A percentile compares a stretch with the other conserved stretches of the same genome.
Evolutionary conservation across 92 coral and sea anemone genomes (phyloP).

Genomic region (Paramuricea clavata): DNA sequence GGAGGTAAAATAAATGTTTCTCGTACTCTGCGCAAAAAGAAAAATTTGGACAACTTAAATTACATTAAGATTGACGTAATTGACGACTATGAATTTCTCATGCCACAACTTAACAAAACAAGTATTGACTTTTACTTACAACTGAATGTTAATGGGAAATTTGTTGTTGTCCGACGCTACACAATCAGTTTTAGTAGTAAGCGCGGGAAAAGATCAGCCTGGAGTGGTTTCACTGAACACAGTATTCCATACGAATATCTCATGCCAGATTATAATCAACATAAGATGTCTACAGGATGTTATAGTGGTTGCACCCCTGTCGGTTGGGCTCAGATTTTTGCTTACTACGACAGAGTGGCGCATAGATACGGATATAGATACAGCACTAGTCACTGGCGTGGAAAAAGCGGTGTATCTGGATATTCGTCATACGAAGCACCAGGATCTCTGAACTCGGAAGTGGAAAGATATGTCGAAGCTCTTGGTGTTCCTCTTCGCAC

Average conservation of each 20-base stretch:
- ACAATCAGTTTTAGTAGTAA: slow-evolving; percentile 70
- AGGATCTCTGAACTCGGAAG: background rate
- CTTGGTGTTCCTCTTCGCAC: slow-evolving; percentile 63
- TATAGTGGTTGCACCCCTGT: slow-evolving; percentile 88
- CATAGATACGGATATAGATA: slow-evolving; percentile 53
- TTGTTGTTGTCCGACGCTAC: slow-evolving; percentile 77
- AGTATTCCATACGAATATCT: slow-evolving; percentile 69
- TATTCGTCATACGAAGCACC: slow-evolving; percentile 22
- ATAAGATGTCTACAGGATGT: slow-evolving; percentile 63
- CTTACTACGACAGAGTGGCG: slow-evolving; percentile 83
- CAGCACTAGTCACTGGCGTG: slow-evolving; percentile 20
- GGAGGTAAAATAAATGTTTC: slow-evolving; percentile 62
- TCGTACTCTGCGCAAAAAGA: slow-evolving; percentile 59
- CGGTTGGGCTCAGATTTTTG: slow-evolving; percentile 92
- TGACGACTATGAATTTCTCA: slow-evolving; percentile 74
- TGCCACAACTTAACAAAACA: slow-evolving; percentile 79
- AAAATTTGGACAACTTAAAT: slow-evolving; percentile 57
- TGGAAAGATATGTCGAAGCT: slow-evolving; percentile 50
- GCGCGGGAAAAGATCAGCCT: slow-evolving; percentile 56
- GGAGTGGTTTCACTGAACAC: slow-evolving; percentile 35
- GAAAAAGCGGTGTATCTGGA: background rate
- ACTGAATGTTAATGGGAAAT: slow-evolving; percentile 50
- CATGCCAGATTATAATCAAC: slow-evolving; percentile 87
- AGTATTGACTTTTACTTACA: slow-evolving; percentile 70
- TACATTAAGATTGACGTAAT: slow-evolving; percentile 75